Conservation (phyloP, 2,888 invertebrate genomes). For the Rhamnusium bicolor region DNA sequence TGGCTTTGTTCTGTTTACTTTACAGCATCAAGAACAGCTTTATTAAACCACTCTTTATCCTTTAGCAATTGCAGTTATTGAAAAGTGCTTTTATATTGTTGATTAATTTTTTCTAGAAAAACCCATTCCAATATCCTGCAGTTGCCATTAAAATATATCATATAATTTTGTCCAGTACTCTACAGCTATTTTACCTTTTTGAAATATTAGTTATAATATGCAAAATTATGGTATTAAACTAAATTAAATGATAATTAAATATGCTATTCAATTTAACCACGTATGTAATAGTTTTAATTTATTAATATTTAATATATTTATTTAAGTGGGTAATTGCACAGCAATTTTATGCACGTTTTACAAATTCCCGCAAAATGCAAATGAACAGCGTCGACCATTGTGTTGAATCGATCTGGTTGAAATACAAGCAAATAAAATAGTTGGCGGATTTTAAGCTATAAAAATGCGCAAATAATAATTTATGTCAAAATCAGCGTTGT, state of each 20-base stretch:
- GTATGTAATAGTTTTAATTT: slow-evolving; percentile 15
- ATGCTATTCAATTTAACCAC: background rate
- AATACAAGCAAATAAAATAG: slow-evolving; percentile 54
- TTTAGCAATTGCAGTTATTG: no score
- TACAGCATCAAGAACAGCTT: no score
- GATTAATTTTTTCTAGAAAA: background rate
- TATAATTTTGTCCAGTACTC: background rate
- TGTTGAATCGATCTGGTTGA: slow-evolving; percentile 40
- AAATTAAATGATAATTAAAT: slow-evolving; percentile 14
- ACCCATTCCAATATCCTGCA: background rate
- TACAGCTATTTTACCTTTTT: background rate
- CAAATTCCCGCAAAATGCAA: slow-evolving; percentile 47
- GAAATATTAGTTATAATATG: background rate
- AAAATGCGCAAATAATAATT: slow-evolving; percentile 62
- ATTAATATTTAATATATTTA: slow-evolving; percentile 47
- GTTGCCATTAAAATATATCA: background rate
- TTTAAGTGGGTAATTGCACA: slow-evolving; percentile 38
- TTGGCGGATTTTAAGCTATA: slow-evolving; percentile 55
- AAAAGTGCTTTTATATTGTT: background rate
- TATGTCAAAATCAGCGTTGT: slow-evolving; percentile 62
- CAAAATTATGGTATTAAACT: background rate
- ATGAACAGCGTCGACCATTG: slow-evolving; percentile 26
- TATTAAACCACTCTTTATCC: no score
- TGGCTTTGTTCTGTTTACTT: no score
- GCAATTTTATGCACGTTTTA: slow-evolving; percentile 50